Evolutionary conservation across 2,113 vertebrate genomes (phyloP).

Genomic region (Syngnathus typhle): DNA sequence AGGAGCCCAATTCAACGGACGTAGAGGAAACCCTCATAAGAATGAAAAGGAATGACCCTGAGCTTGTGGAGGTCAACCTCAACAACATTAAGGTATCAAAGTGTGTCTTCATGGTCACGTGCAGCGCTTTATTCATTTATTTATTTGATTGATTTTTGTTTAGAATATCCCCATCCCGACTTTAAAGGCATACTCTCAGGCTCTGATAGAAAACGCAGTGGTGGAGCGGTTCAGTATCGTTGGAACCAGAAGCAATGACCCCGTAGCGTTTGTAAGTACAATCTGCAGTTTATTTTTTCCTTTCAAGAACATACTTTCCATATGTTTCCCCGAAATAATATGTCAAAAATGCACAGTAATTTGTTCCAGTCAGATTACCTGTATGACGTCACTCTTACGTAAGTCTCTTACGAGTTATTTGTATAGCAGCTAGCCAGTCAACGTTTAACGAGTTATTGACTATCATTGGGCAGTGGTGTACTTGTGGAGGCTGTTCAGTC

Average conservation of each 20-base stretch:
- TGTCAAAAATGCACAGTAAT: too few species aligned
- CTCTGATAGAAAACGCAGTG: constrained; percentile 79
- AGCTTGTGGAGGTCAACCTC: constrained; percentile 91
- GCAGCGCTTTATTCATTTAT: background rate
- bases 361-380: too few species aligned
- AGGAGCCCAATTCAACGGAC: constrained; percentile 89
- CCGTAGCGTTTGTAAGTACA: constrained; percentile 85
- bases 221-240: constrained; percentile 95
- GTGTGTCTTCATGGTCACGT: too few species aligned
- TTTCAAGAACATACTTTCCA: background rate
- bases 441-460: background rate
- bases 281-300: background rate
- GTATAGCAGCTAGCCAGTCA: background rate
- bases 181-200: constrained; percentile 87
- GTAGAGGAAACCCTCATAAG: constrained; percentile 85
- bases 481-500: background rate
- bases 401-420: background rate
- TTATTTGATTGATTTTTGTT: constrained; percentile 13
- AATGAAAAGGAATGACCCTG: constrained; percentile 84
- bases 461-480: background rate
- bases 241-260: constrained; percentile 91
- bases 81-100: constrained; percentile 89
- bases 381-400: background rate
- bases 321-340: too few species aligned
- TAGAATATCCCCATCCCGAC: constrained; percentile 91